phyloP scores from a whole-genome alignment of 2,888 invertebrate genomes.

The Nephrotoma flavescens region DNA sequence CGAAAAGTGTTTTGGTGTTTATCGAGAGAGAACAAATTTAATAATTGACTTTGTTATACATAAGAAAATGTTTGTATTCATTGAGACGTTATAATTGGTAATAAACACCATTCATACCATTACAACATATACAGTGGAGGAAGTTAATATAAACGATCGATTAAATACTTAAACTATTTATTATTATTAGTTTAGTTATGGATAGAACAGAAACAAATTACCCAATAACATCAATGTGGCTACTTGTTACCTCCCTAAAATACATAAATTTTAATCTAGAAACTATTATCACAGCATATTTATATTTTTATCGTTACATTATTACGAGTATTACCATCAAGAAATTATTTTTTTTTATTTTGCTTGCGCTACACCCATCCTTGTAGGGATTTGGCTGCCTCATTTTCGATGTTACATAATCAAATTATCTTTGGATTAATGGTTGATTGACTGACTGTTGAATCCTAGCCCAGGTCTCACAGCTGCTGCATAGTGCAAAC shows the following conservation, averaged over 20 bases:
- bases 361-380: no score
- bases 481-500: no score
- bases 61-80: not conserved
- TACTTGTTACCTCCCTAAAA: not conserved
- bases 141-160: not conserved
- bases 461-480: no score
- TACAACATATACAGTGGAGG: not conserved
- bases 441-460: no score
- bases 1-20: not conserved
- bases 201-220: not conserved
- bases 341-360: no score
- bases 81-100: not conserved
- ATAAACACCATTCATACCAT: not conserved
- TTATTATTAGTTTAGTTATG: not conserved
- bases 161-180: not conserved
- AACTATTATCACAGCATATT: not conserved
- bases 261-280: not conserved
- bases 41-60: not conserved
- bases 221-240: not conserved
- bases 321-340: not conserved
- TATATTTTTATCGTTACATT: not conserved
- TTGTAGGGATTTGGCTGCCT: no score
- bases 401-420: no score
- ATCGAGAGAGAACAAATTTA: not conserved
- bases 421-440: no score